Conservation (phyloP, 2,888 invertebrate species). For the Hemithea aestivaria region DNA sequence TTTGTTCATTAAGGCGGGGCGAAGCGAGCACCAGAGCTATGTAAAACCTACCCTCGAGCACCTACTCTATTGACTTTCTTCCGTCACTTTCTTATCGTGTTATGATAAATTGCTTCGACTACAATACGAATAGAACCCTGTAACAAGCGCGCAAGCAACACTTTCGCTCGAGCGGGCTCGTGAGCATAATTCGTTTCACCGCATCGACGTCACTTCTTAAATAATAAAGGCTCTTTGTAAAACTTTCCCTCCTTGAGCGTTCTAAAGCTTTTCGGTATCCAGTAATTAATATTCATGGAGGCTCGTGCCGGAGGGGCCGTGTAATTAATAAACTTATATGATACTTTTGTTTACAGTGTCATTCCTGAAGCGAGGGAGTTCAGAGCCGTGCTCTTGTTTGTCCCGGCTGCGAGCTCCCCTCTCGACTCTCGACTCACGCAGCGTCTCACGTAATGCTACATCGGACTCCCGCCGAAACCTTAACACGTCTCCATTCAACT, state of each 20-base stretch:
- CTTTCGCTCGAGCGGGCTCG: slow-evolving; percentile 32
- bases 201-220: slow-evolving; percentile 73
- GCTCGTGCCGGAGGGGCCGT: slow-evolving; percentile 72
- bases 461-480: slow-evolving; percentile 11
- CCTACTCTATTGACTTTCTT: slow-evolving; percentile 78
- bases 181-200: slow-evolving; percentile 71
- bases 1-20: slow-evolving; percentile 61
- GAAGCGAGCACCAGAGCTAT: slow-evolving; percentile 44
- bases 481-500: slow-evolving; percentile 17
- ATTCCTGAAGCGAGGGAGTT: slow-evolving; percentile 61
- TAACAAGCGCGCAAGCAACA: slow-evolving; percentile 31
- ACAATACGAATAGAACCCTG: slow-evolving; percentile 41
- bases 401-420: slow-evolving; percentile 29
- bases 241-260: slow-evolving; percentile 78
- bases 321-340: slow-evolving; percentile 80
- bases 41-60: slow-evolving; percentile 69
- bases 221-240: slow-evolving; percentile 79
- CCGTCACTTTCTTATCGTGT: slow-evolving; percentile 75
- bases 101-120: slow-evolving; percentile 60
- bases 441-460: slow-evolving; percentile 14
- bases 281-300: slow-evolving; percentile 79
- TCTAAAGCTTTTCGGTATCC: slow-evolving; percentile 78
- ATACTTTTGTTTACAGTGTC: slow-evolving; percentile 79
- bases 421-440: slow-evolving; percentile 20
- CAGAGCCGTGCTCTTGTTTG: slow-evolving; percentile 35